Percentiles rank a stretch among this genome's conserved stretches.
Evolutionary conservation across 1,140 invertebrate genomes (phyloP).

Genomic region (Marisa cornuarietis): DNA sequence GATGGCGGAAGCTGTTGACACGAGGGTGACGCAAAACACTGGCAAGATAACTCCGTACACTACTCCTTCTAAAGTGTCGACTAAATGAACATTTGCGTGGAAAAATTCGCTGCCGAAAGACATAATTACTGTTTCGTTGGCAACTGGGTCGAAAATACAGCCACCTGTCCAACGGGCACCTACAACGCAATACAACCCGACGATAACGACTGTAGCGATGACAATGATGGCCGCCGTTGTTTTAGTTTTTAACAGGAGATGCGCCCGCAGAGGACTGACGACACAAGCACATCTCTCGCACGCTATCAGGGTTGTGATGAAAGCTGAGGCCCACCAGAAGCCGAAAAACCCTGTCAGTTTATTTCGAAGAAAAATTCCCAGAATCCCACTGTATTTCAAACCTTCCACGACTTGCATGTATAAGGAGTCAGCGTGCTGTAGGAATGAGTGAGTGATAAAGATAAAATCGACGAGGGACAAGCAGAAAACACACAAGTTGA

Average conservation of each 20-base stretch:
- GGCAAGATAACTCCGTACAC: not conserved
- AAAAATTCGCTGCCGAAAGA: not conserved
- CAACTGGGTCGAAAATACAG: not conserved
- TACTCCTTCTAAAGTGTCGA: not conserved
- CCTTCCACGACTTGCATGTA: too few species aligned
- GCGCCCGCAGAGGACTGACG: not conserved
- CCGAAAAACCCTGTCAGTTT: not conserved
- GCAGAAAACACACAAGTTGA: constrained; percentile 6
- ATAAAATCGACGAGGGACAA: constrained; percentile 1
- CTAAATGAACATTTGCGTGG: not conserved
- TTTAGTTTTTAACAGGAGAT: not conserved
- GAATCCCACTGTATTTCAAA: not conserved
- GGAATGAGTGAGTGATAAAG: not conserved
- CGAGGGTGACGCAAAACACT: not conserved
- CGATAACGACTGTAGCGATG: not conserved
- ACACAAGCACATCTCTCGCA: not conserved
- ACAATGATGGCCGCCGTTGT: not conserved
- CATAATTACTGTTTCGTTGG: not conserved
- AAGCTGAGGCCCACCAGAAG: not conserved
- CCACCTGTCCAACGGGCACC: not conserved
- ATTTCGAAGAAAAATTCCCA: not conserved
- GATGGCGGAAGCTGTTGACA: not conserved
- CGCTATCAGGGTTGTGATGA: not conserved
- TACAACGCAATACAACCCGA: not conserved
- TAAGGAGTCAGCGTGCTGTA: not conserved